Evolutionary conservation across 1,140 invertebrate genomes (phyloP).

Genomic region (Drosophila aff.): DNA sequence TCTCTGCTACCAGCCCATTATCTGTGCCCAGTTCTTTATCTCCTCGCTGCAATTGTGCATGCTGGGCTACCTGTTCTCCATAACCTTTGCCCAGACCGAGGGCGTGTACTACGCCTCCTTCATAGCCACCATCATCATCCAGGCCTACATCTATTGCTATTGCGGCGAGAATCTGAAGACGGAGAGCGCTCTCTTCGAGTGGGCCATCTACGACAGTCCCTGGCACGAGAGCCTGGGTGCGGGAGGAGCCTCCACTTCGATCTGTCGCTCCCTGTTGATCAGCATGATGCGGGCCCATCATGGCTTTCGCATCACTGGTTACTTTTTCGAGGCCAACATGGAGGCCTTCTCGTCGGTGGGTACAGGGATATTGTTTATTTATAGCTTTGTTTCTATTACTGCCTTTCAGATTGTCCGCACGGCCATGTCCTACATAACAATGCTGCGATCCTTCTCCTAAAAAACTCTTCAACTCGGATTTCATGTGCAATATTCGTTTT

Average conservation of each 20-base stretch:
- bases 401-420: conserved; percentile 48
- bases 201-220: conserved; percentile 54
- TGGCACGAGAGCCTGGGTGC: conserved; percentile 47
- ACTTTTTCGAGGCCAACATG: conserved; percentile 66
- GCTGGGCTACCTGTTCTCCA: conserved; percentile 48
- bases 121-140: conserved; percentile 38
- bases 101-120: conserved; percentile 55
- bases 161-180: conserved; percentile 60
- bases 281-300: conserved; percentile 60
- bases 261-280: conserved; percentile 33
- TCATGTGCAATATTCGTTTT: conserved; percentile 76
- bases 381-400: background rate
- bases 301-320: conserved; percentile 50
- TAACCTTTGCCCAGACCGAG: conserved; percentile 41
- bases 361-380: background rate
- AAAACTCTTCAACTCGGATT: background rate
- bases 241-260: conserved; percentile 3
- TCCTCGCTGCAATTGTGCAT: conserved; percentile 54
- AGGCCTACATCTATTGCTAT: conserved; percentile 58
- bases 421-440: conserved; percentile 61
- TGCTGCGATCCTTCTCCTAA: conserved; percentile 50
- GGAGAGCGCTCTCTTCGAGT: conserved; percentile 48
- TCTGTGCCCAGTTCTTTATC: conserved; percentile 50
- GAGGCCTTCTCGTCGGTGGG: conserved; percentile 56
- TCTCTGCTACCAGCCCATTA: conserved; percentile 36